These are phyloP conservation scores for Parnassius orleans DNA, from an alignment of 2,888 invertebrate genomes.

Conservation along the genomic window DNA sequence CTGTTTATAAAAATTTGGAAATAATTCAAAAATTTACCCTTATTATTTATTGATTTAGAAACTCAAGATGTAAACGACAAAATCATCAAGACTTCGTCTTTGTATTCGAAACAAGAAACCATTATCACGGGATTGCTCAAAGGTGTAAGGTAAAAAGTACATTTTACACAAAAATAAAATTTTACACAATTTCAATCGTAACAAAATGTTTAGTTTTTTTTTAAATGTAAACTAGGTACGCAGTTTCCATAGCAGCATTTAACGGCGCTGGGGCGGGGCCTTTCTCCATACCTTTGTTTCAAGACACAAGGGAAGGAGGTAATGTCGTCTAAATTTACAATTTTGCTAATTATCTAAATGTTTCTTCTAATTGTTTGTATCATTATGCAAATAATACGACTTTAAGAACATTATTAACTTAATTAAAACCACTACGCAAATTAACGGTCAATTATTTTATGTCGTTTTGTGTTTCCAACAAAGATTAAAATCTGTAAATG, in stretches of 20 bases:
- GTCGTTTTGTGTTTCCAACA: no score
- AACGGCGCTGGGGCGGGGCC: slow-evolving; percentile 93
- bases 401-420: no score
- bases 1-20: no score
- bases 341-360: no score
- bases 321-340: slow-evolving; percentile 21
- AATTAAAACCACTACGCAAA: no score
- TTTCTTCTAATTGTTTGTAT: no score
- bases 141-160: slow-evolving; percentile 69
- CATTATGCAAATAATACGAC: no score
- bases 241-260: slow-evolving; percentile 90
- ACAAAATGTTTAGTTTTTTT: no score
- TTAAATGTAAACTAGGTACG: slow-evolving; percentile 81
- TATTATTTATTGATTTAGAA: slow-evolving; percentile 44
- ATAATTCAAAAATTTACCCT: no score
- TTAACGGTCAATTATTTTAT: no score
- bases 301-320: slow-evolving; percentile 93
- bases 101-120: slow-evolving; percentile 72
- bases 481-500: no score
- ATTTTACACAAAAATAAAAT: not conserved
- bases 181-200: no score
- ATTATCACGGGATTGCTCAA: slow-evolving; percentile 76
- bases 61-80: slow-evolving; percentile 66
- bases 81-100: slow-evolving; percentile 64
- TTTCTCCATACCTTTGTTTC: slow-evolving; percentile 86